Evolutionary conservation across 2,888 invertebrate genomes (phyloP).

Genomic region (Odontomyia ornata): DNA sequence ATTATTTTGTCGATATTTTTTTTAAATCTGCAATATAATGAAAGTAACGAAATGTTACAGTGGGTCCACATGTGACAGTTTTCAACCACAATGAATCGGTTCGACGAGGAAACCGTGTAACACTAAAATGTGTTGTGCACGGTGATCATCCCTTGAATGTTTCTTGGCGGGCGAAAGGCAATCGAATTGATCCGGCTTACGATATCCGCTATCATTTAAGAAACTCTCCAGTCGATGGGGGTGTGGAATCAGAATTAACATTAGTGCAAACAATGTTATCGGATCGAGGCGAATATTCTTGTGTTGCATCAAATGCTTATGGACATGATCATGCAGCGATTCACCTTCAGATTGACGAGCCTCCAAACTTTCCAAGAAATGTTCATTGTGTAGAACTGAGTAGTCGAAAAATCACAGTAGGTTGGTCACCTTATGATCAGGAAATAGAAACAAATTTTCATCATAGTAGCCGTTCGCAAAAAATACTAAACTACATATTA

Average conservation of each 20-base stretch:
- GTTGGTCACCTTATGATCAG: slow-evolving; percentile 68
- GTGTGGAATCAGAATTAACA: slow-evolving; percentile 68
- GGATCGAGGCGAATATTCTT: slow-evolving; percentile 70
- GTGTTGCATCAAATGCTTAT: slow-evolving; percentile 71
- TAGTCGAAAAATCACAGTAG: slow-evolving; percentile 68
- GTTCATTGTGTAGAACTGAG: slow-evolving; percentile 67
- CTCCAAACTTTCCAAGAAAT: slow-evolving; percentile 71
- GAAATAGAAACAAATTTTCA: slow-evolving; percentile 55
- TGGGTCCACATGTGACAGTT: slow-evolving; percentile 66
- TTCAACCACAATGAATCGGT: slow-evolving; percentile 65
- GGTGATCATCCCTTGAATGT: slow-evolving; percentile 68
- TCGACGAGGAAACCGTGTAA: slow-evolving; percentile 66
- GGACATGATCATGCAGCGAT: slow-evolving; percentile 68
- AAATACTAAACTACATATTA: slow-evolving; percentile 68
- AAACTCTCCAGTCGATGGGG: slow-evolving; percentile 62
- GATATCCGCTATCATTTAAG: slow-evolving; percentile 65
- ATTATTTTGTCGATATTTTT: too few species aligned
- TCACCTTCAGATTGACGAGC: slow-evolving; percentile 67
- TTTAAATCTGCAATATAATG: too few species aligned
- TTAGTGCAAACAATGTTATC: slow-evolving; percentile 67
- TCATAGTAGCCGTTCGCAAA: slow-evolving; percentile 63
- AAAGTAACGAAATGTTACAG: too few species aligned
- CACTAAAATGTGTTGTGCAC: slow-evolving; percentile 66
- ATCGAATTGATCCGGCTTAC: slow-evolving; percentile 65
- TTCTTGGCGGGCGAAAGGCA: slow-evolving; percentile 66